These are phyloP conservation scores for Lindbergichthys nudifrons DNA, from an alignment of 2,797 vertebrate species.

Conservation along the genomic window DNA sequence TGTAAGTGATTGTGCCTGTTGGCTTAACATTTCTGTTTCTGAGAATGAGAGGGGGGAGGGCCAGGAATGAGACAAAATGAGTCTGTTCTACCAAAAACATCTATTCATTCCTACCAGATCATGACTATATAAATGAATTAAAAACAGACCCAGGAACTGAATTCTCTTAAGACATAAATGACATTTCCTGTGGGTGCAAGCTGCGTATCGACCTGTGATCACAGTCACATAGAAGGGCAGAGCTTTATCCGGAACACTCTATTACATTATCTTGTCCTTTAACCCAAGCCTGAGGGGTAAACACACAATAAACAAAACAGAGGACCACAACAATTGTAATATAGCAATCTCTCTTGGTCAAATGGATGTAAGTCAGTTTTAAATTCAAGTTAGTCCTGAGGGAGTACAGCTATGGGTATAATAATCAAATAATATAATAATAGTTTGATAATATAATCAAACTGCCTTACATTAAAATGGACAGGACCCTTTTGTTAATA, in stretches of 20 bases:
- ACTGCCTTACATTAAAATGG: slow-evolving; percentile 8
- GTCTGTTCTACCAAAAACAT: slow-evolving; percentile 21
- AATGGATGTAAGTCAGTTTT: slow-evolving; percentile 48
- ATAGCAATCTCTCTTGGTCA: slow-evolving; percentile 41
- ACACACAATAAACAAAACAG: slow-evolving; percentile 72
- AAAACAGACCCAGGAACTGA: slow-evolving; percentile 40
- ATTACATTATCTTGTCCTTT: slow-evolving; percentile 85
- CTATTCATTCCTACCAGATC: slow-evolving; percentile 12
- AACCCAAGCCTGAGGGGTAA: slow-evolving; percentile 78
- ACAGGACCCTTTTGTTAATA: slow-evolving; percentile 26
- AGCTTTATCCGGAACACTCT: slow-evolving; percentile 65
- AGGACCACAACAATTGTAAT: slow-evolving; percentile 69
- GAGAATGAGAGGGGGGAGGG: neutral
- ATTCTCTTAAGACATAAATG: slow-evolving; percentile 60
- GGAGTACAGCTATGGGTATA: slow-evolving; percentile 17
- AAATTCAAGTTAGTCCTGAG: slow-evolving; percentile 52
- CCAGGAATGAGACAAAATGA: slow-evolving; percentile 16
- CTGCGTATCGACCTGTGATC: slow-evolving; percentile 60
- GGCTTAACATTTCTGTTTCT: slow-evolving; percentile 41
- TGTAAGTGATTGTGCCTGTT: slow-evolving; percentile 25
- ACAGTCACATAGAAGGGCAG: slow-evolving; percentile 80
- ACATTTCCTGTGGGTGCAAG: slow-evolving; percentile 63
- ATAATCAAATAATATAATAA: no score
- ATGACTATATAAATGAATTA: slow-evolving; percentile 44
- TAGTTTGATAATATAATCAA: no score